phyloP scores from a whole-genome alignment of 2,113 vertebrate species.

The Scolopax mira region DNA sequence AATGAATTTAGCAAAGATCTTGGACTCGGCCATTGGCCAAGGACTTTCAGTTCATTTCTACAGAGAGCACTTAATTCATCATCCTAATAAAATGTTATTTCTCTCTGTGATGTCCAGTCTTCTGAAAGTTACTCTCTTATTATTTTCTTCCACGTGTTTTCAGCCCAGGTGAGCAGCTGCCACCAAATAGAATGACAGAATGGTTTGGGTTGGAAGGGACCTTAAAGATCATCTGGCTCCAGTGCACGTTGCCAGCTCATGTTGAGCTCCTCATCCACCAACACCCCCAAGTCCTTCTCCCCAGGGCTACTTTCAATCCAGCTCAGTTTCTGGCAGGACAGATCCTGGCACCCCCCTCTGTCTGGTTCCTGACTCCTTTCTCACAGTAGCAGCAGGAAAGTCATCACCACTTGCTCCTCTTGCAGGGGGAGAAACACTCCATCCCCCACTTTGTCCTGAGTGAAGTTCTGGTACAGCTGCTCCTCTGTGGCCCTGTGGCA shows the following conservation, averaged over 20 bases:
- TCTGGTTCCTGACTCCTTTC: background rate
- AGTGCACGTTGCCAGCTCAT: too few relatives aligned
- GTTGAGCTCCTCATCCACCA: too few relatives aligned
- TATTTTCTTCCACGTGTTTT: background rate
- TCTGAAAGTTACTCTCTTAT: background rate
- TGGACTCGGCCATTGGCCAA: background rate
- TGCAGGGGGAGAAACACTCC: background rate
- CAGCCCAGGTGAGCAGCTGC: background rate
- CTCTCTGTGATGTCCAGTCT: background rate
- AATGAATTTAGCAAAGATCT: background rate
- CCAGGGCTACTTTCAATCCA: too few relatives aligned
- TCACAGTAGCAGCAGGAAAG: background rate
- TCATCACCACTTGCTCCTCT: background rate
- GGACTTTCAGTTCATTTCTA: background rate
- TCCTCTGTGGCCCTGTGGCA: background rate
- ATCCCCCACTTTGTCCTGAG: background rate
- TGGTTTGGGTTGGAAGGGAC: too few relatives aligned
- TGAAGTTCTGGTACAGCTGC: background rate
- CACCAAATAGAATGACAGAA: background rate
- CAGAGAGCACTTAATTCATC: background rate
- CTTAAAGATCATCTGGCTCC: too few relatives aligned
- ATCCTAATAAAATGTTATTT: background rate
- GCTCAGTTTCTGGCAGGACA: background rate
- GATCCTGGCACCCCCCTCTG: background rate
- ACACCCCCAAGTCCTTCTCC: too few relatives aligned